Evolutionary conservation across 2,113 vertebrate genomes (phyloP).

Genomic region (Andinoacara biseriatus): DNA sequence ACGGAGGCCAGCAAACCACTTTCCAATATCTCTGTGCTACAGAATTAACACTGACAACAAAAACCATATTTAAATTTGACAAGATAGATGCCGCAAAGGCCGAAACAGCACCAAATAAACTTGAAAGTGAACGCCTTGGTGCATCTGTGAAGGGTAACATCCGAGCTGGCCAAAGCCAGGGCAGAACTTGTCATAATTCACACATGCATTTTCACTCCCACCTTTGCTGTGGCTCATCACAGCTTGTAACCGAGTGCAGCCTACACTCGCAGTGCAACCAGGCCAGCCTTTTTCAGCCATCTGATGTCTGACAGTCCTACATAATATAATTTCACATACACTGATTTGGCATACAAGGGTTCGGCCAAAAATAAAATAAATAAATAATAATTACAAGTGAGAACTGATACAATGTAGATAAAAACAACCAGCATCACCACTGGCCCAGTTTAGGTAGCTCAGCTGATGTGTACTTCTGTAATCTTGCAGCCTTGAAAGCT

Average conservation of each 20-base stretch:
- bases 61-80: background rate
- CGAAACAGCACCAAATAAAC: background rate
- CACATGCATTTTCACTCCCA: conserved; percentile 73
- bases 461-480: conserved; percentile 48
- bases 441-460: conserved; percentile 10
- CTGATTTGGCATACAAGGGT: background rate
- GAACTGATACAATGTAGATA: conserved; percentile 12
- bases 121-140: background rate
- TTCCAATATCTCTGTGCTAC: background rate
- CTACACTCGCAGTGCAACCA: conserved; percentile 59
- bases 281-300: conserved; percentile 58
- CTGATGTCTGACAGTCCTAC: conserved; percentile 9
- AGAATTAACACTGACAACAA: conserved; percentile 3
- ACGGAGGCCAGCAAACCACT: conserved; percentile 52
- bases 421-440: background rate
- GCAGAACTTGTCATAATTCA: conserved; percentile 67
- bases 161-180: conserved; percentile 41
- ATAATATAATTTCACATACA: background rate
- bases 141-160: conserved; percentile 29
- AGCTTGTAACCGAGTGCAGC: conserved; percentile 62
- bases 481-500: conserved; percentile 10
- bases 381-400: background rate
- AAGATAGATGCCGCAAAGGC: background rate
- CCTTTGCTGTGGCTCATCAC: conserved; percentile 69
- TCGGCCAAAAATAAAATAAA: too few species aligned